Evolutionary conservation across 2,113 vertebrate genomes (phyloP).

Genomic region (Dipodomys stephensi): DNA sequence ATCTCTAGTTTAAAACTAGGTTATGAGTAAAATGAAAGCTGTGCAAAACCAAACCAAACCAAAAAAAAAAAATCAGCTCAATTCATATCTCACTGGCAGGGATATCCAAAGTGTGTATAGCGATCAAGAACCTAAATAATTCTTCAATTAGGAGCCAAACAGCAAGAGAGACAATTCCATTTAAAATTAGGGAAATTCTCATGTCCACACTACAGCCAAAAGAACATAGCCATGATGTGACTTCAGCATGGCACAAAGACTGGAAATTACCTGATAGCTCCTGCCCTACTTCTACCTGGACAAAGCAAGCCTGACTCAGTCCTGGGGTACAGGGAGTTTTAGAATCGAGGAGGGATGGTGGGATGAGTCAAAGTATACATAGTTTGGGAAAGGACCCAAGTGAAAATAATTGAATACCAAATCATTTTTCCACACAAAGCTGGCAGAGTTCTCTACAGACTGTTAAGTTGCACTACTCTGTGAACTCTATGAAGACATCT

Average conservation of each 20-base stretch:
- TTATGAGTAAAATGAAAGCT: constrained; percentile 77
- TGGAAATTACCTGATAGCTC: constrained; percentile 28
- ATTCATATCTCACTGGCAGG: constrained; percentile 22
- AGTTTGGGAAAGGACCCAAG: constrained; percentile 55
- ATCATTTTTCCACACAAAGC: constrained; percentile 32
- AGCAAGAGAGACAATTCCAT: constrained; percentile 40
- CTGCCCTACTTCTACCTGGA: constrained; percentile 4
- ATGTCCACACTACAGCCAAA: constrained; percentile 38
- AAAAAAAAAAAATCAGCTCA: constrained; percentile 4
- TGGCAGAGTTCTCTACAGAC: constrained; percentile 36
- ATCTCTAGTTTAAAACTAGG: constrained; percentile 73
- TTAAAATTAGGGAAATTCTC: constrained; percentile 66
- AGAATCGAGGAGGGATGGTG: background rate
- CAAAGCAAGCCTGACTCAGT: constrained; percentile 47
- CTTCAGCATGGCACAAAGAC: constrained; percentile 17
- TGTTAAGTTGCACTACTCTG: background rate
- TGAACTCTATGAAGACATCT: constrained; percentile 49
- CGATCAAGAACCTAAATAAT: constrained; percentile 60
- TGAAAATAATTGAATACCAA: constrained; percentile 62
- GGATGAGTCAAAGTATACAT: background rate
- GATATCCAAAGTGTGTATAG: constrained; percentile 55
- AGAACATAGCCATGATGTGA: background rate
- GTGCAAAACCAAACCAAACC: constrained; percentile 25
- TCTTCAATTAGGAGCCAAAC: constrained; percentile 40
- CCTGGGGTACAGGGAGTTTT: constrained; percentile 17